Base-by-base conservation (phyloP, 2,888 invertebrate genomes). In the Lissocephala sabroskyi region DNA sequence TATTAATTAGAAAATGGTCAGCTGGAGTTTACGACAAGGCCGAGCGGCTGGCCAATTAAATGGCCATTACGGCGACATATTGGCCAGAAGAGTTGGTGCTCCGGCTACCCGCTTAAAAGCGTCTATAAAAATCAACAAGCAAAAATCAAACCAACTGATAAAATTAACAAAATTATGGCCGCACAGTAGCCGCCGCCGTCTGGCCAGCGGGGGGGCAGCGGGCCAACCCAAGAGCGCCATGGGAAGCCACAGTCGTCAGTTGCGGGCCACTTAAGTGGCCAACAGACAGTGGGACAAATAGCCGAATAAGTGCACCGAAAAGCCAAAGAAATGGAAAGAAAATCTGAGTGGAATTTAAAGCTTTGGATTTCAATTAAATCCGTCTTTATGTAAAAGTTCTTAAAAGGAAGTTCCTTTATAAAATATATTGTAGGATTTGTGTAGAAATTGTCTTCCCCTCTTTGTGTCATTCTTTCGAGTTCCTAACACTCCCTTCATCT, bases 121-220 rank as follows among this genome's bases (percentile, higher is more conserved):
- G 41, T 62, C 51, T 37, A 66, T 65, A 71, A 65, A 75, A 66
- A 66, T 55, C 76, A 74, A 41, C 50, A 52, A 48, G 40, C 62
- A 47, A 49, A 51, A 28, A 48, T 54, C 45, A 49, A 52, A 41
- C 48, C 51, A 30, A 29, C 67, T 59, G 65, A 66, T 71, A 66
- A 76, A 71, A 59, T 67, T 42, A 39, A 57, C 49, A 45, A 75
- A 63, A 51, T 66, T 59, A 76, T 71, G 52, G 41, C 52, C 47
- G 41, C 32, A 59, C 68, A 73, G 76, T 62, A 62, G 64, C 56
- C 47, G n/a, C n/a, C 17, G 17, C 28, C 28, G 28, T 17, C 32
- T 13, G 13, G n/a, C n/a, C 26, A 18, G 32, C 17, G 6, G 26
- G 2, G 7, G 3, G 3, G 4, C 23, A 23, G 23, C 23, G 7